Conservation (phyloP, 1,140 invertebrate species). For the Orchesella cincta region DNA sequence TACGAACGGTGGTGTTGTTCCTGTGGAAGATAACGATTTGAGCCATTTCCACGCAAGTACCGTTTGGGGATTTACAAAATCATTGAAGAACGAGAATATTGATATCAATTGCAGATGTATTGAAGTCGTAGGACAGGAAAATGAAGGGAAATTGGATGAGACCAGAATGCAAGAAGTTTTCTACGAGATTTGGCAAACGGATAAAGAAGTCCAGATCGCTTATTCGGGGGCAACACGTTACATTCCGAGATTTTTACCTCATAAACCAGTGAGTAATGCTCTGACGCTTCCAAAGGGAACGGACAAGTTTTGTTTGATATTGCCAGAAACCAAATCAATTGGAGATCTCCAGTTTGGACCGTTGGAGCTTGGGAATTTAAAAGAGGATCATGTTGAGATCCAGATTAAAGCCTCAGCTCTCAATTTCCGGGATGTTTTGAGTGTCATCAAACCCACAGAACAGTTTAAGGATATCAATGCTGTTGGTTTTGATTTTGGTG, state of each 20-base stretch:
- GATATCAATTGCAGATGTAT: background rate
- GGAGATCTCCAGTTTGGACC: background rate
- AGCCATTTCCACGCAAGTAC: background rate
- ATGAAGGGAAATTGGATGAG: background rate
- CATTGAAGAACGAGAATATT: background rate
- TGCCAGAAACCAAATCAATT: constrained; percentile 2
- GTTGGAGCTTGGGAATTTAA: background rate
- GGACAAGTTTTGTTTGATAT: background rate
- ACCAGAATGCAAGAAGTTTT: background rate
- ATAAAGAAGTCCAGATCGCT: background rate
- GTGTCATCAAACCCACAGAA: background rate
- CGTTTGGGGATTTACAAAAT: background rate
- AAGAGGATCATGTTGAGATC: background rate
- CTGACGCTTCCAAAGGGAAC: background rate
- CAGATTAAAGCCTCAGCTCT: background rate
- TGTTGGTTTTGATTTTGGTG: constrained; percentile 11
- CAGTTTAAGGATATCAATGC: background rate
- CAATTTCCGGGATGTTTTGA: background rate
- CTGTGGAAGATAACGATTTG: background rate
- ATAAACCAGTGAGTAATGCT: background rate
- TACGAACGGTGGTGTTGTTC: background rate
- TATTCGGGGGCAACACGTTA: background rate
- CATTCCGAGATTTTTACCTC: background rate
- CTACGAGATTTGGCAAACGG: background rate
- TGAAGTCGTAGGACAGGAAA: background rate